Conservation (phyloP, 2,797 vertebrate species). For the Gymnocypris eckloni region DNA sequence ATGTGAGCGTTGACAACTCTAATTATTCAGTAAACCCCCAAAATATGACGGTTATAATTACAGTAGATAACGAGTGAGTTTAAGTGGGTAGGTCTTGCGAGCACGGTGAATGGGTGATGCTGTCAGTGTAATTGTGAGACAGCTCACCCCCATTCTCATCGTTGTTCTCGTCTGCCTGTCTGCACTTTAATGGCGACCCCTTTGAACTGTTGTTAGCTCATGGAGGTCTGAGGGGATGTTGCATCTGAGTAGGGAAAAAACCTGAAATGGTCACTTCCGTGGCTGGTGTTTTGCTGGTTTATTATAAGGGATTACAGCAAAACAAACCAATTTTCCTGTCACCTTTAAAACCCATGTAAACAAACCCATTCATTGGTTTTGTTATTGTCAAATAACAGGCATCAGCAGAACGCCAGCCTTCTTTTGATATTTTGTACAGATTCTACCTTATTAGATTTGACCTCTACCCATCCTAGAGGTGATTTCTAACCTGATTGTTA, state of each 20-base stretch:
- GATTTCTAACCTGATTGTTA: constrained; percentile 17
- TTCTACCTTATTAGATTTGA: no score
- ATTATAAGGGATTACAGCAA: constrained; percentile 1
- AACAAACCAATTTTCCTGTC: constrained; percentile 33
- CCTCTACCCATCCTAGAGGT: background rate
- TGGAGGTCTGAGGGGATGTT: background rate
- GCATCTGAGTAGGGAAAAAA: background rate
- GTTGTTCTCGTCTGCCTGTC: background rate
- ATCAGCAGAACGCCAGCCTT: background rate
- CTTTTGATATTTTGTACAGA: background rate
- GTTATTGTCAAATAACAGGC: background rate
- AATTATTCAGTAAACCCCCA: constrained; percentile 65
- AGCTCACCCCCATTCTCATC: constrained; percentile 17
- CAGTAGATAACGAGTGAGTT: constrained; percentile 28
- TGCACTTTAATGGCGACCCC: constrained; percentile 17
- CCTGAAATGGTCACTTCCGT: background rate
- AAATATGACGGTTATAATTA: constrained; percentile 49
- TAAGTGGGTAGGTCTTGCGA: constrained; percentile 13
- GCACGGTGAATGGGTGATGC: constrained; percentile 19
- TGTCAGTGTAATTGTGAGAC: constrained; percentile 41
- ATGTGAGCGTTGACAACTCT: constrained; percentile 71
- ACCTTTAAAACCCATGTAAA: background rate
- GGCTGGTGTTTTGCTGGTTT: constrained; percentile 17
- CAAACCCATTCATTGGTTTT: background rate
- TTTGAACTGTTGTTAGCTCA: constrained; percentile 26